These are phyloP conservation scores for Halichondria panicea DNA, from an alignment of 37 sponge, comb jelly and placozoan species.

Conservation along the genomic window DNA sequence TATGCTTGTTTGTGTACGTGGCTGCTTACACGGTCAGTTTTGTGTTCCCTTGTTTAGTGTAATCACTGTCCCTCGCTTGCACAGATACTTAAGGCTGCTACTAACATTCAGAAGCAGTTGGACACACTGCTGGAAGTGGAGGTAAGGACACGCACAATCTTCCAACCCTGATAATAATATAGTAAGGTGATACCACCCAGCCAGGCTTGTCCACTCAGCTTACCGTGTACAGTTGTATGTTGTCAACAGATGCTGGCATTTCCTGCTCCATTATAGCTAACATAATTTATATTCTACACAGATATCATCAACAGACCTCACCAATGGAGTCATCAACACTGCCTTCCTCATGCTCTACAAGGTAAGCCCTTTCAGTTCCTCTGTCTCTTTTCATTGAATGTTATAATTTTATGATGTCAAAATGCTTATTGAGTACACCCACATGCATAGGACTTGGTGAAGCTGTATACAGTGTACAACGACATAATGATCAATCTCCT, in stretches of 20 bases:
- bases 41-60: no score
- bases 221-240: neutral
- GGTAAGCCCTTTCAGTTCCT: constrained; percentile 17
- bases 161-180: no score
- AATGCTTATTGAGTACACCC: neutral
- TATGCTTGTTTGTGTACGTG: neutral
- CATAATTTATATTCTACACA: constrained; percentile 6
- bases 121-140: constrained; percentile 74
- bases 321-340: constrained; percentile 87
- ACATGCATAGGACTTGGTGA: constrained; percentile 67
- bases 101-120: constrained; percentile 57
- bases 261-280: neutral
- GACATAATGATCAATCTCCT: constrained; percentile 80
- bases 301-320: constrained; percentile 57
- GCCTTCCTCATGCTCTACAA: constrained; percentile 86
- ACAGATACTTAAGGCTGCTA: constrained; percentile 53
- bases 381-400: neutral
- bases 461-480: constrained; percentile 81
- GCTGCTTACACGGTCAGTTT: neutral
- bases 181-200: no score
- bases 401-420: neutral
- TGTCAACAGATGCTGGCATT: neutral
- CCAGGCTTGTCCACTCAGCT: neutral
- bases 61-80: neutral
- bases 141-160: no score